These are phyloP conservation scores for Fregata magnificens DNA, from an alignment of 2,113 vertebrate species.

Conservation along the genomic window DNA sequence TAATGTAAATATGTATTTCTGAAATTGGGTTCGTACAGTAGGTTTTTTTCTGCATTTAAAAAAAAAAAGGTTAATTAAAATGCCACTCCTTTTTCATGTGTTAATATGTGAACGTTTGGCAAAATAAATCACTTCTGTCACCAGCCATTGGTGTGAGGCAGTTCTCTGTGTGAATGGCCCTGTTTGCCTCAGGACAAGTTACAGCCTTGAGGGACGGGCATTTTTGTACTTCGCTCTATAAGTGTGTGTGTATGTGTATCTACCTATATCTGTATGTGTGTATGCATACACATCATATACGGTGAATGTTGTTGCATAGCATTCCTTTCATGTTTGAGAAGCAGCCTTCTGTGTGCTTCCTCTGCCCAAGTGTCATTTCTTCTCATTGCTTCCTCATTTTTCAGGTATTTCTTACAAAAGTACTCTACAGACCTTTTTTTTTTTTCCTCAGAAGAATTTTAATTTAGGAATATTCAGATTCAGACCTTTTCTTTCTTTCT, in stretches of 20 bases:
- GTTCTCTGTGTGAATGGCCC: neutral
- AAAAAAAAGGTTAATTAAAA: constrained; percentile 6
- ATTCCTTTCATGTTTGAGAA: neutral
- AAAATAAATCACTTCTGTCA: neutral
- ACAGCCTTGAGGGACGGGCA: neutral
- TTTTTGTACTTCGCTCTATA: neutral
- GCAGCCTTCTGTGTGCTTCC: neutral
- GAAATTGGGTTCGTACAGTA: neutral
- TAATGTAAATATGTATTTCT: neutral
- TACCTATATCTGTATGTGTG: neutral
- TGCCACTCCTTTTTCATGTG: neutral
- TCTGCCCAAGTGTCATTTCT: neutral
- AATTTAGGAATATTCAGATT: neutral
- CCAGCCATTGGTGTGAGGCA: neutral
- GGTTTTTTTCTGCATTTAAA: neutral
- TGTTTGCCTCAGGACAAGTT: neutral
- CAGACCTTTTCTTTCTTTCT: neutral
- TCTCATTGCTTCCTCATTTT: neutral
- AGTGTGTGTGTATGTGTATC: rapidly evolving
- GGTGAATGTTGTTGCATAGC: neutral
- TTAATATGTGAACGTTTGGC: neutral
- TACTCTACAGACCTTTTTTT: neutral
- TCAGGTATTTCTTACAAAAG: neutral
- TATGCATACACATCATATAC: rapidly evolving
- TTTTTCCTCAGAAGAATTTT: neutral